Evolutionary conservation across 2,113 vertebrate species (phyloP), one percentile per base, ranked within the genome.

Genomic region (Bufo gargarizans): DNA sequence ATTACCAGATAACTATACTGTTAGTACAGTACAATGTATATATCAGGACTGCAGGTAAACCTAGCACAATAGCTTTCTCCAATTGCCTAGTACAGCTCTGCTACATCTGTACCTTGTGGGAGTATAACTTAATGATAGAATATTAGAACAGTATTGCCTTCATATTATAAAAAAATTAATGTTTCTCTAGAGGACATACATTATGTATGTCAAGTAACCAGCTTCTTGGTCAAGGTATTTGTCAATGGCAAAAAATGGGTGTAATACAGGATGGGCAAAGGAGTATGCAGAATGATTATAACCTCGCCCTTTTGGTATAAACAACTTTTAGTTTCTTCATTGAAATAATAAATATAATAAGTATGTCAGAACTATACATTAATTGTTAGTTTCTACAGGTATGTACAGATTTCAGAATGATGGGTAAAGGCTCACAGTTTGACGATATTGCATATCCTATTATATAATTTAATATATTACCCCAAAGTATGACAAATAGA

Each of bases 381-480:
- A 43, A 45, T 61, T 43, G 6, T 33, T 78, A 78, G 13, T 13
- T 69, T 20, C 11, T 67, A 83, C n/a, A 50, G 10, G 9, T 71
- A 69, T 84, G n/a, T 84, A 84, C 82, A 67, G 67, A 69, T 69
- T 16, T 67, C 58, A 55, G n/a, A 84, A 19, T 71, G 22, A 71
- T 43, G 14, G n/a, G n/a, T 22, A 55, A 53, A 53, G n/a, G 20
- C 50, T 83, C 63, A 83, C 82, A 84, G 45, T 84, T 84, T n/a
- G 11, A 53, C 53, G 47, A 55, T 71, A 22, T 22, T 71, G 20
- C 63, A 55, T 33, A 84, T 69, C 33, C 7, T 67, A 12, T 11
- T 49, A 53, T 22, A 16, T 12, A 10, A 9, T 80, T 43, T 59
- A 3, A 3, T 13, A 55, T 55, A 77, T 77, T 43, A 55, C 19